Evolutionary conservation across 2,888 invertebrate genomes (phyloP), one percentile per base, ranked within the genome.

Genomic region (Mythimna albipuncta): DNA sequence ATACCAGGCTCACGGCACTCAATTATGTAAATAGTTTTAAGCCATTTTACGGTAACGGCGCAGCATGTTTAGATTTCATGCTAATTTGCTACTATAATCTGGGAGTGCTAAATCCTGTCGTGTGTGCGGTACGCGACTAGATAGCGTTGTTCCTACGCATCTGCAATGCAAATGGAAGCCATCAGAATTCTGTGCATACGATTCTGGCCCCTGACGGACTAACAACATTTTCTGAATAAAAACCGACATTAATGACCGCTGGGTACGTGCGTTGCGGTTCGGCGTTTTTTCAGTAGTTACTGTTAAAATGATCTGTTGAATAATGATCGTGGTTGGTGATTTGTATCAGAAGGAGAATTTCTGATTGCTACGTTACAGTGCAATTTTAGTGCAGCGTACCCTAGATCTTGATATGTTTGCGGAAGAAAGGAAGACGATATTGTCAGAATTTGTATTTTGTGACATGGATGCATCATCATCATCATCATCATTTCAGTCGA

Each of bases 91-190:
- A 81, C 89, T 82, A 89, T 92, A 91, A 93, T 92, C 92, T 91
- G 86, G 78, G 87, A 91, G 92, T 91, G 89, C 91, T 92, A 92
- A 92, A 92, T 91, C 91, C 90, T 91, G 90, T 84, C 76, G 81
- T 83, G 67, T 80, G 78, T 81, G 84, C 52, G 38, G 69, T 57
- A 70, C 64, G 65, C 67, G 82, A 79, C 82, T 88, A 90, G 91
- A 91, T 91, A 90, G 88, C 85, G 85, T 64, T 82, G 87, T 88
- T 88, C 79, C 85, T 85, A 79, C 87, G 81, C 88, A 94, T 94
- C 91, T 93, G 93, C 93, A 94, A 90, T 93, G 94, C 93, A 93
- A 94, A 94, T 94, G 84, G 69, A 82, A 72, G 87, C 83, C 90
- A 90, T 91, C 89, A 87, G 84, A 84, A 90, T 89, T 89, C 87